Conservation (phyloP, 1,140 invertebrate species). For the Mactra quadrangularis region DNA sequence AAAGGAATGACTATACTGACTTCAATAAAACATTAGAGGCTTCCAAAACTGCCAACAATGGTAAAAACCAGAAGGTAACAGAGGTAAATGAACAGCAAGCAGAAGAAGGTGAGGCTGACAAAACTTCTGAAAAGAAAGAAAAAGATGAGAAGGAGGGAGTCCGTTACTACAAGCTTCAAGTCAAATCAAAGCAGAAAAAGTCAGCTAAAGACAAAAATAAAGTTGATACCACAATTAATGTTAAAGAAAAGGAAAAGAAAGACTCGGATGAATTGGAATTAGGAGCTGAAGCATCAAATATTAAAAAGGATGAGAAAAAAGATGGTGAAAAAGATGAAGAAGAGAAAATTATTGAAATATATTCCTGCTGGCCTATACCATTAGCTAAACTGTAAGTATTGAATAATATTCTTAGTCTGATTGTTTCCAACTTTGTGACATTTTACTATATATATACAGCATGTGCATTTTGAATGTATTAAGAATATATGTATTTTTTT, state of each 20-base stretch:
- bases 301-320: constrained; percentile 59
- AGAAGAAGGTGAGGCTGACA: constrained; percentile 14
- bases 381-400: constrained; percentile 64
- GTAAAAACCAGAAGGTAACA: not conserved
- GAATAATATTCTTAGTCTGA: not conserved
- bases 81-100: constrained; percentile 11
- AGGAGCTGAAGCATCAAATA: constrained; percentile 67
- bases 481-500: too few relatives aligned
- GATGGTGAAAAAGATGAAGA: constrained; percentile 66
- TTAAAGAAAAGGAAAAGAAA: constrained; percentile 11
- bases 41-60: constrained; percentile 38
- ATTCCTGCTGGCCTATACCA: constrained; percentile 90
- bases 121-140: constrained; percentile 1
- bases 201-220: constrained; percentile 61
- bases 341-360: constrained; percentile 65
- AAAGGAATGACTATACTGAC: constrained; percentile 63
- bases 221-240: constrained; percentile 36
- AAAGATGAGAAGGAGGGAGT: constrained; percentile 33
- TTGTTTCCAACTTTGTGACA: not conserved
- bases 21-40: constrained; percentile 63
- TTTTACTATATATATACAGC: too few relatives aligned
- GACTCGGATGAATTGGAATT: constrained; percentile 65
- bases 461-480: too few relatives aligned
- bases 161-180: constrained; percentile 25
- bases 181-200: constrained; percentile 58